Base-by-base conservation (phyloP, 2,113 vertebrate species). In the Poicephalus meyeri region DNA sequence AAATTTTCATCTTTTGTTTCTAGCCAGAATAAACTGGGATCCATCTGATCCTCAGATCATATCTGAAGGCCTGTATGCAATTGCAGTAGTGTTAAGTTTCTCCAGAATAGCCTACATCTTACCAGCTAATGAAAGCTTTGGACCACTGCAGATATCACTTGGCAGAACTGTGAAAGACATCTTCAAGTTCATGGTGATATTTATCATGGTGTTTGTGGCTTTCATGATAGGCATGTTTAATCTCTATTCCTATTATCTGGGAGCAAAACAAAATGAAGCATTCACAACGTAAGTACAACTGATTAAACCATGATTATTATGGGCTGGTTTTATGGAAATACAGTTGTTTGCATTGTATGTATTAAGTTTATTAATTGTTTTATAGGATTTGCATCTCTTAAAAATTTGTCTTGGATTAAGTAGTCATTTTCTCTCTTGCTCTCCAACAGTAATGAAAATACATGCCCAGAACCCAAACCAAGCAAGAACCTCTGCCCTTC, bases 211-310 rank as follows among this genome's bases (percentile, higher is more conserved):
- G 69, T 99, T 99, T 89, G 99, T 99, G 97, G 99, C 99, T 87
- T 99, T 99, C 98, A 99, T 99, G 99, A 98, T 99, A 73, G 99
- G 99, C 79, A 99, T 99, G 99, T 99, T 99, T 97, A 99, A 99
- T 89, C 99, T 99, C 87, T 99, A 99, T 94, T 99, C 99, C 10
- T 98, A 99, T 97, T 99, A 99, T 96, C 98, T 98, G 24, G 99
- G 99, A 46, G 99, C 99, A 60, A 99, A 99, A 88, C 97, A 99
- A 94, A 99, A 99, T 3, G 97, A 99, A 88, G 99, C 99, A 11
- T 99, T 99, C 94, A 99, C 99, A 53, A 99, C 99, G 99, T 99
- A 98, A 98, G 99, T 99, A 95, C 37, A 64, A 10, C 47, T 76
- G 33, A 49, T 86, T 25, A 42, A 77, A 58, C 17, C 53, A 24